Percentiles rank a stretch among this genome's conserved stretches.
phyloP scores from a whole-genome alignment of 1,140 invertebrate genomes.

The Caenorhabditis briggsae region DNA sequence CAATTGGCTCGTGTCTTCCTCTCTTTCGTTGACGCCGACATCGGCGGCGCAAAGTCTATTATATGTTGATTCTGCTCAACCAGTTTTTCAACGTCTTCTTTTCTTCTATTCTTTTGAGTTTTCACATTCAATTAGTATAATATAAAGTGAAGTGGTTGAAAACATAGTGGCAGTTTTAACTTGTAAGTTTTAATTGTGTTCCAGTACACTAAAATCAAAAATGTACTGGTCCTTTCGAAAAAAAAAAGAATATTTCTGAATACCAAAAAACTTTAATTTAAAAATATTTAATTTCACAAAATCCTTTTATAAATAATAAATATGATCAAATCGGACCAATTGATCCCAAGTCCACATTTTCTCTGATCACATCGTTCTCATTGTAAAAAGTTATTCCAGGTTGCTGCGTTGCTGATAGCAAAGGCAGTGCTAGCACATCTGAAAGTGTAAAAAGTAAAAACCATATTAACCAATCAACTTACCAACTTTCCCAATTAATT shows the following conservation, averaged over 20 bases:
- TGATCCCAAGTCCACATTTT: slow-evolving; percentile 8
- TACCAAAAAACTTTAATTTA: no score
- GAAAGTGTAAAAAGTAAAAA: background rate
- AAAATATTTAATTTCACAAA: background rate
- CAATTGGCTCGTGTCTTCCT: slow-evolving; percentile 31
- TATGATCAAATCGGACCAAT: background rate
- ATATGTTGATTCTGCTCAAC: slow-evolving; percentile 53
- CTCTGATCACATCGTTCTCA: slow-evolving; percentile 29
- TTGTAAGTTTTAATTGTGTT: no score
- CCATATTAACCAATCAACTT: background rate
- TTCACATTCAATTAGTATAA: slow-evolving; percentile 18
- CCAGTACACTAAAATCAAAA: no score
- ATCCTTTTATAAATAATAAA: no score
- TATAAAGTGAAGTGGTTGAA: slow-evolving; percentile 28
- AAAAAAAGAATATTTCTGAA: background rate
- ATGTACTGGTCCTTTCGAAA: background rate
- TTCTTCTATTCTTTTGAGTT: background rate
- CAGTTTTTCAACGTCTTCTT: background rate
- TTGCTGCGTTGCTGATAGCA: background rate
- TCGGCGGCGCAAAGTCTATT: slow-evolving; percentile 23
- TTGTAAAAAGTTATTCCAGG: slow-evolving; percentile 43
- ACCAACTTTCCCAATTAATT: slow-evolving; percentile 39
- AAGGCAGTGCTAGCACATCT: slow-evolving; percentile 14
- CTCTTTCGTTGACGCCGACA: background rate
- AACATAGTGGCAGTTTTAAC: background rate